Conservation (phyloP, 2,888 invertebrate genomes). For the Watsonalla binaria region DNA sequence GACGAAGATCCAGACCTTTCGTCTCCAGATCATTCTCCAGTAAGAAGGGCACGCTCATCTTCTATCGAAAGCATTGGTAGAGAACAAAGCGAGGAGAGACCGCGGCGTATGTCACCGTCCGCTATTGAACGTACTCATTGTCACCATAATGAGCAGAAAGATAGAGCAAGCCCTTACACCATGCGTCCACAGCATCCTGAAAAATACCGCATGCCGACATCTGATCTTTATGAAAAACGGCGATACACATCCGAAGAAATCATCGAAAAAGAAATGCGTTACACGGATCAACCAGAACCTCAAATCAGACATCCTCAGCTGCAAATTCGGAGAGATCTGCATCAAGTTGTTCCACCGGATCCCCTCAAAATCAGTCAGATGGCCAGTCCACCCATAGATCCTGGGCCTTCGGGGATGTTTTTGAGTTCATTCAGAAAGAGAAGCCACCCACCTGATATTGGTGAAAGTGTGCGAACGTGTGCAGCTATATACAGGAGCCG, state of each 20-base stretch:
- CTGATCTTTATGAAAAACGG: constrained; percentile 65
- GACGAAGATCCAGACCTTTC: constrained; percentile 75
- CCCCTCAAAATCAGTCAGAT: constrained; percentile 59
- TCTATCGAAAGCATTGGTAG: constrained; percentile 72
- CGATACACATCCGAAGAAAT: constrained; percentile 69
- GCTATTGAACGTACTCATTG: constrained; percentile 82
- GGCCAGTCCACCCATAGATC: constrained; percentile 65
- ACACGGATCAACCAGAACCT: constrained; percentile 67
- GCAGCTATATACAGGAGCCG: constrained; percentile 61
- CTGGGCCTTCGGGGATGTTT: constrained; percentile 66
- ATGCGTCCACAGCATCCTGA: constrained; percentile 85
- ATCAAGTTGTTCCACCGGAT: constrained; percentile 73
- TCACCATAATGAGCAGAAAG: constrained; percentile 81
- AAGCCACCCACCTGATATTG: constrained; percentile 74
- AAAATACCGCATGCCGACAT: constrained; percentile 52
- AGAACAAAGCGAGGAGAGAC: constrained; percentile 66
- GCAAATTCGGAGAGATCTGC: constrained; percentile 87
- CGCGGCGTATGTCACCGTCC: constrained; percentile 55
- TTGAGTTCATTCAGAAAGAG: constrained; percentile 78
- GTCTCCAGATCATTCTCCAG: constrained; percentile 81
- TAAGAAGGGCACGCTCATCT: constrained; percentile 74
- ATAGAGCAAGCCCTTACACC: constrained; percentile 81
- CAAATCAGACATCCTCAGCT: constrained; percentile 78
- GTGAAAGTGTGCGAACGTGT: constrained; percentile 62
- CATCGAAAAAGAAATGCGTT: constrained; percentile 69